These are phyloP conservation scores for Timandra comae DNA, from an alignment of 2,888 invertebrate species.

Conservation along the genomic window DNA sequence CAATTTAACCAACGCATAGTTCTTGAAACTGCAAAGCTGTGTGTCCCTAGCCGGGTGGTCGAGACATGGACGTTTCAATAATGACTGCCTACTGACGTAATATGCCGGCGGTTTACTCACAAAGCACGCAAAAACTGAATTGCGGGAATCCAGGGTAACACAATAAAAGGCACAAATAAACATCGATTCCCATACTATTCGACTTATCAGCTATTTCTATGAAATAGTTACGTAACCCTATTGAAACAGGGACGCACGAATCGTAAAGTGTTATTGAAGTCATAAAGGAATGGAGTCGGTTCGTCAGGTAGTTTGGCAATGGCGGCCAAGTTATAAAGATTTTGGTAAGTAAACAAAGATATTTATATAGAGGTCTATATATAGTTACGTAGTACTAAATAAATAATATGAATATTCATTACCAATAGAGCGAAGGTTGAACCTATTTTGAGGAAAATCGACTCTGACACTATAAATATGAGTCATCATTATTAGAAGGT, in stretches of 20 bases:
- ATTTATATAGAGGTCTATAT: too few relatives aligned
- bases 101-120: constrained; percentile 43
- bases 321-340: constrained; percentile 14
- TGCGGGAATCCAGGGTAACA: constrained; percentile 48
- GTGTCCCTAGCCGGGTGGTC: constrained; percentile 62
- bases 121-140: constrained; percentile 51
- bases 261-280: constrained; percentile 43
- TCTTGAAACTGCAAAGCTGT: constrained; percentile 41
- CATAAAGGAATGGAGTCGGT: constrained; percentile 25
- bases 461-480: too few relatives aligned
- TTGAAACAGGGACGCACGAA: constrained; percentile 32
- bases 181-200: constrained; percentile 17
- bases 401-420: too few relatives aligned
- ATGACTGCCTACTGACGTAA: constrained; percentile 56
- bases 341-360: constrained; percentile 11
- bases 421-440: too few relatives aligned
- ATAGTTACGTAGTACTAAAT: too few relatives aligned
- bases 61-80: constrained; percentile 55
- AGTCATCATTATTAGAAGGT: too few relatives aligned
- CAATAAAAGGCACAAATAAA: constrained; percentile 43
- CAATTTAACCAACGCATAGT: constrained; percentile 25
- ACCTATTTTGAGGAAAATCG: too few relatives aligned
- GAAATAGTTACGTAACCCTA: constrained; percentile 42
- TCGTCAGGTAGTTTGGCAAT: constrained; percentile 19
- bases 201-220: constrained; percentile 36